These are phyloP conservation scores for Gnathonemus echidnorhynchus DNA, from an alignment of 2,113 vertebrate genomes.

Conservation along the genomic window DNA sequence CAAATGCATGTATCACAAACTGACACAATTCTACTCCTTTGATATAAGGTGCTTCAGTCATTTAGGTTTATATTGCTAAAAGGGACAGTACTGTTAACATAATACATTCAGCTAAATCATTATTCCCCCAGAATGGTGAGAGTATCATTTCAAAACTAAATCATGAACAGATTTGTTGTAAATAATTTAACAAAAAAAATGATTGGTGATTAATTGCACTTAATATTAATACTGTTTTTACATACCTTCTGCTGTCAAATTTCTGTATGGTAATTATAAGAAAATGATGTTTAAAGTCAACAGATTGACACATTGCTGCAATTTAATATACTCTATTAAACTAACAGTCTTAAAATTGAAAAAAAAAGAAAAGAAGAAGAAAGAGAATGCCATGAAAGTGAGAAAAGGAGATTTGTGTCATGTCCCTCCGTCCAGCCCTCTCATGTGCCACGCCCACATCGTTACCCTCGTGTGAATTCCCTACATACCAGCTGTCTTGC, in stretches of 20 bases:
- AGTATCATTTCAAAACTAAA: neutral
- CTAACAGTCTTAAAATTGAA: neutral
- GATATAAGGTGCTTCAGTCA: neutral
- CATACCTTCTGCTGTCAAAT: neutral
- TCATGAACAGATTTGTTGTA: neutral
- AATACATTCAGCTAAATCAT: neutral
- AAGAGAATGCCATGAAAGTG: too few species aligned
- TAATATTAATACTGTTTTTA: neutral
- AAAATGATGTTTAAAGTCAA: neutral
- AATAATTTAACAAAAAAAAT: neutral
- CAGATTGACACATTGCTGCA: neutral
- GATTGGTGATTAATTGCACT: neutral
- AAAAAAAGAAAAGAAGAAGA: too few species aligned
- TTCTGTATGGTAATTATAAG: neutral
- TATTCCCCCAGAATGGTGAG: neutral
- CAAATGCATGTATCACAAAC: neutral
- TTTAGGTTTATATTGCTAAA: neutral
- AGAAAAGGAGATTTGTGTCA: too few species aligned
- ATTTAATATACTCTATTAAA: neutral
- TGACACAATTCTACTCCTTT: neutral
- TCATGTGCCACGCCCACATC: too few species aligned
- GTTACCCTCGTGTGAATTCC: too few species aligned
- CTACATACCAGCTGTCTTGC: too few species aligned
- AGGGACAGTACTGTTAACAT: neutral
- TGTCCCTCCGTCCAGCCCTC: too few species aligned